phyloP scores from a whole-genome alignment of 2,797 vertebrate genomes.

The Mastacembelus armatus region DNA sequence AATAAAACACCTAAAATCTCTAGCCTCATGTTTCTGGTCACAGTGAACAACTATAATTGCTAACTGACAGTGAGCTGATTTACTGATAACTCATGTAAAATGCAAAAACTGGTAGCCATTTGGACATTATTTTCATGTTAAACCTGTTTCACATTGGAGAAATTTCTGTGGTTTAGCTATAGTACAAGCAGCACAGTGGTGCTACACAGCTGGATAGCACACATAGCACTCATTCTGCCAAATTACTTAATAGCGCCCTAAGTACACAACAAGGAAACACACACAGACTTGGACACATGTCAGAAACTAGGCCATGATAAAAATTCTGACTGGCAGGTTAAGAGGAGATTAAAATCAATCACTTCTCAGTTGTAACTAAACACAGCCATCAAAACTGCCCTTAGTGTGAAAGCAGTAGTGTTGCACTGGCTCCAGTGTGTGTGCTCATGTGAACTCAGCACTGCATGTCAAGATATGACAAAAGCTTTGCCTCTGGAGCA shows the following conservation, averaged over 20 bases:
- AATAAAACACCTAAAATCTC: constrained; percentile 7
- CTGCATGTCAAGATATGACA: constrained; percentile 49
- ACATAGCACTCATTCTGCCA: constrained; percentile 27
- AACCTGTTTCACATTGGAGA: neutral
- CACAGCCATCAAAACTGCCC: constrained; percentile 24
- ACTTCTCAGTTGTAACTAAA: constrained; percentile 5
- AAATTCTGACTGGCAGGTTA: constrained; percentile 64
- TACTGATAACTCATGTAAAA: neutral
- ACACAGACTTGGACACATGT: constrained; percentile 50
- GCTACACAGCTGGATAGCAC: constrained; percentile 41
- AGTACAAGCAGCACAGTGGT: constrained; percentile 25
- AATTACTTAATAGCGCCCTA: constrained; percentile 43
- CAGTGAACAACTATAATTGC: neutral
- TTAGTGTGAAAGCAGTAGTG: neutral
- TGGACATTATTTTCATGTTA: neutral
- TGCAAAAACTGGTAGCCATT: neutral
- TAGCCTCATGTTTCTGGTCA: constrained; percentile 1
- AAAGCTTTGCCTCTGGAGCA: constrained; percentile 49
- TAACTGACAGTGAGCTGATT: neutral
- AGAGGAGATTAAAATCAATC: constrained; percentile 67
- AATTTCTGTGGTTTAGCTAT: constrained; percentile 9
- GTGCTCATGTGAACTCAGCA: constrained; percentile 35
- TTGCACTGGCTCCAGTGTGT: constrained; percentile 12
- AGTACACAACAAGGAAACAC: constrained; percentile 45
- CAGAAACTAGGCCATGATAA: constrained; percentile 46